phyloP scores from a whole-genome alignment of 2,888 invertebrate species.

The Synanthedon tipuliformis region DNA sequence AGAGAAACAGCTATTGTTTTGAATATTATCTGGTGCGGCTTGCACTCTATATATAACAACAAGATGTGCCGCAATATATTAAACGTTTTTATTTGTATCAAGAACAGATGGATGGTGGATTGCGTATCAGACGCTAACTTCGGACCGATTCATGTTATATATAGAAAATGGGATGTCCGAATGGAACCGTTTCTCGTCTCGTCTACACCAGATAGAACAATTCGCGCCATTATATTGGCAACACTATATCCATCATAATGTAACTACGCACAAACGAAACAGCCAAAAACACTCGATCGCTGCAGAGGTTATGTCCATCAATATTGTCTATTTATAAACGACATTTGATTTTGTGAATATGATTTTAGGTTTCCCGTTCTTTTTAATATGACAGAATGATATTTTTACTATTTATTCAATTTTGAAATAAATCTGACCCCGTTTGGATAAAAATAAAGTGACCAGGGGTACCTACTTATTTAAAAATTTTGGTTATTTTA shows the following conservation, averaged over 20 bases:
- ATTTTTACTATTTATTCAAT: too few relatives aligned
- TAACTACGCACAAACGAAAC: background rate
- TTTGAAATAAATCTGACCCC: too few relatives aligned
- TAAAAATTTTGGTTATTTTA: too few relatives aligned
- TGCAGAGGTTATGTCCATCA: background rate
- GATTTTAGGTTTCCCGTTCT: too few relatives aligned
- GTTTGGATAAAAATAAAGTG: too few relatives aligned
- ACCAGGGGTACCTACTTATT: too few relatives aligned
- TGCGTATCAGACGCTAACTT: background rate
- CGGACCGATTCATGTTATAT: background rate
- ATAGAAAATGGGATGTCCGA: background rate
- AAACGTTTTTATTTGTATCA: background rate
- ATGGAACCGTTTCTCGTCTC: background rate
- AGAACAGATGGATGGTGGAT: background rate
- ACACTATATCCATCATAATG: background rate
- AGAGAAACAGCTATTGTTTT: too few relatives aligned
- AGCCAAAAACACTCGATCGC: background rate
- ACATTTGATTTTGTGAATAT: too few relatives aligned
- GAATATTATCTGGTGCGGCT: too few relatives aligned
- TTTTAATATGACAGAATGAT: too few relatives aligned
- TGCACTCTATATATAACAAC: too few relatives aligned
- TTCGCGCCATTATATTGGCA: background rate
- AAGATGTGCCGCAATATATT: background rate
- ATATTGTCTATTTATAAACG: too few relatives aligned
- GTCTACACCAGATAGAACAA: background rate